These are phyloP conservation scores for Azemiops feae DNA, from an alignment of 2,113 vertebrate species.

Conservation along the genomic window DNA sequence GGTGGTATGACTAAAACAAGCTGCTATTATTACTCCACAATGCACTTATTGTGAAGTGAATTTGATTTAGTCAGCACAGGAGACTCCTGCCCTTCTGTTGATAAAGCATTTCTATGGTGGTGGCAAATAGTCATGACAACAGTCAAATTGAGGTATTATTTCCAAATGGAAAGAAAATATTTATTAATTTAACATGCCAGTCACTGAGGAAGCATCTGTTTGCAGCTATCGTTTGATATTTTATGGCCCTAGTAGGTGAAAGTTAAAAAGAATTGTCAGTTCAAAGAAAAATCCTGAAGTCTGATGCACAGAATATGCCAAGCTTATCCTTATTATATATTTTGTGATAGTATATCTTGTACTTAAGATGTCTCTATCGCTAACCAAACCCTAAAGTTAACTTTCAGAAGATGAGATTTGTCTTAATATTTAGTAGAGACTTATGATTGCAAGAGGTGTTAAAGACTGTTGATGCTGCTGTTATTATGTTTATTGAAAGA, in stretches of 20 bases:
- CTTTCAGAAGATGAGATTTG: neutral
- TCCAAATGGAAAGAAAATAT: neutral
- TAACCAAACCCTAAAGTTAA: neutral
- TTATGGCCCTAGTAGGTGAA: neutral
- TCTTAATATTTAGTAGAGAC: neutral
- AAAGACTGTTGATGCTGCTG: neutral
- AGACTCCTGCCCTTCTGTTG: neutral
- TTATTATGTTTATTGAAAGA: neutral
- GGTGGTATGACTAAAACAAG: neutral
- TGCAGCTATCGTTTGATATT: neutral
- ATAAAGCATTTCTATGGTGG: neutral
- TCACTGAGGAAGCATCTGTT: neutral
- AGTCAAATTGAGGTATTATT: neutral
- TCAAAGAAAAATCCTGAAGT: neutral
- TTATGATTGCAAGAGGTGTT: neutral
- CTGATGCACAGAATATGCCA: neutral
- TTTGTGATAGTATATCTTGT: neutral
- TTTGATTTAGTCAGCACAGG: neutral
- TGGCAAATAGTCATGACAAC: constrained; percentile 12
- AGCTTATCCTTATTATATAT: neutral
- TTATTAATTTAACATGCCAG: neutral
- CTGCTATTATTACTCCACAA: neutral
- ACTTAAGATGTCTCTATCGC: neutral
- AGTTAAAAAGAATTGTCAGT: neutral
- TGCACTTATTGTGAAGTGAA: neutral